These are phyloP conservation scores for Brachymystax lenok DNA, from an alignment of 2,797 vertebrate species.

Conservation along the genomic window DNA sequence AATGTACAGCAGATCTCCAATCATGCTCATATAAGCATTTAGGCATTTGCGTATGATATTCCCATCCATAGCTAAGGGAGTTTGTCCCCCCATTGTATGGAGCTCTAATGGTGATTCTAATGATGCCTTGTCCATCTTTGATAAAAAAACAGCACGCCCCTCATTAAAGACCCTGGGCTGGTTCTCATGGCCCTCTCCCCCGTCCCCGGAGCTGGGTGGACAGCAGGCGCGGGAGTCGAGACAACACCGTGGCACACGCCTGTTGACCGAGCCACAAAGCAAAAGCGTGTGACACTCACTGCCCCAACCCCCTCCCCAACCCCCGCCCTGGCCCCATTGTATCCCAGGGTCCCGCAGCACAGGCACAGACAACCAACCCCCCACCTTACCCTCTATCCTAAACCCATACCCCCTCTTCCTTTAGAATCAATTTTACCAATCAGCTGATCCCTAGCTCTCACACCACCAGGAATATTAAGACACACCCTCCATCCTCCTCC, in stretches of 20 bases:
- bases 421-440: constrained; percentile 71
- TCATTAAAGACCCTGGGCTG: constrained; percentile 65
- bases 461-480: constrained; percentile 35
- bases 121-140: constrained; percentile 78
- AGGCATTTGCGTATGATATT: constrained; percentile 45
- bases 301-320: constrained; percentile 21
- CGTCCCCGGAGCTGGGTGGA: constrained; percentile 54
- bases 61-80: constrained; percentile 53
- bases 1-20: background rate
- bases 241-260: constrained; percentile 79
- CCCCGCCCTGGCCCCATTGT: constrained; percentile 61
- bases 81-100: constrained; percentile 51
- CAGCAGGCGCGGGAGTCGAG: constrained; percentile 73
- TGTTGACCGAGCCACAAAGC: constrained; percentile 79
- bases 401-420: constrained; percentile 3
- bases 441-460: constrained; percentile 69
- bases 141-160: constrained; percentile 74
- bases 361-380: constrained; percentile 40
- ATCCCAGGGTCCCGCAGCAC: constrained; percentile 38
- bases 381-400: background rate
- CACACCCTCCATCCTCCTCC: background rate
- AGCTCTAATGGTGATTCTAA: constrained; percentile 74
- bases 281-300: constrained; percentile 75
- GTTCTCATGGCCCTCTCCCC: constrained; percentile 61
- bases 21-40: constrained; percentile 18